phyloP scores from a whole-genome alignment of 2,888 invertebrate species.

The Eristalis arbustorum region DNA sequence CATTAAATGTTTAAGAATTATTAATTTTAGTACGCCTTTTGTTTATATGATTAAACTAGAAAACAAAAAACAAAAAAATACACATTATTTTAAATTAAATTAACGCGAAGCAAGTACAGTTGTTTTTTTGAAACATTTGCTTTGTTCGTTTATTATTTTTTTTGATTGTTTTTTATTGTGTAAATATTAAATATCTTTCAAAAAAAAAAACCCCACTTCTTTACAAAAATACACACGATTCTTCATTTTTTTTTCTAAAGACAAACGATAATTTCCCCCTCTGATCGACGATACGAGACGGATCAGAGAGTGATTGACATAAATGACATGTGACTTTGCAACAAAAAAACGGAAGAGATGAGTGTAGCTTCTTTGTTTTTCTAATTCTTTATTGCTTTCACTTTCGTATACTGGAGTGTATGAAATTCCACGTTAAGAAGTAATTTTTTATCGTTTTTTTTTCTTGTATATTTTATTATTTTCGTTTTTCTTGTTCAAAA shows the following conservation, averaged over 20 bases:
- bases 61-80: background rate
- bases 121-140: constrained; percentile 18
- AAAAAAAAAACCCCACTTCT: background rate
- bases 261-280: constrained; percentile 8
- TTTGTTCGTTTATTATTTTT: background rate
- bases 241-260: background rate
- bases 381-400: background rate
- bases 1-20: constrained; percentile 67
- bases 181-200: background rate
- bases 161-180: background rate
- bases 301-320: background rate
- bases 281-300: constrained; percentile 8
- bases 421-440: constrained; percentile 4
- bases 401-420: background rate
- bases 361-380: background rate
- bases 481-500: background rate
- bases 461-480: constrained; percentile 49
- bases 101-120: constrained; percentile 13
- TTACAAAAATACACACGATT: background rate
- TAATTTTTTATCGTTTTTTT: constrained; percentile 24
- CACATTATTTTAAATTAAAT: constrained; percentile 1
- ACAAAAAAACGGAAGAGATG: background rate
- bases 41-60: constrained; percentile 43
- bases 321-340: background rate
- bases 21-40: constrained; percentile 58